phyloP scores from a whole-genome alignment of 2,113 vertebrate genomes.

The Petroica traversi region DNA sequence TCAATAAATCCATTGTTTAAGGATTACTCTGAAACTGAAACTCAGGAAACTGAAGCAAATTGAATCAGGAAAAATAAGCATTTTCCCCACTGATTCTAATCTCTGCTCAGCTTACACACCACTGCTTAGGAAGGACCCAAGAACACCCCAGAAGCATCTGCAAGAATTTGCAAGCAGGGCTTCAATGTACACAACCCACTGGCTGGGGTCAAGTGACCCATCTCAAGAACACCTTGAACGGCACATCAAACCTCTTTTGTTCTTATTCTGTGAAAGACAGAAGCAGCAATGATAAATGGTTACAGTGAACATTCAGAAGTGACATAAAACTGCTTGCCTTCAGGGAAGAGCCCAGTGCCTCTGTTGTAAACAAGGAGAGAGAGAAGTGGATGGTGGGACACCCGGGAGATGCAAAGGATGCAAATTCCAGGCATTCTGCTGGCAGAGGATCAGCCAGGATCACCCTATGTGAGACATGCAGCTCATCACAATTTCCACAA shows the following conservation, averaged over 20 bases:
- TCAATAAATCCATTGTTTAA: not conserved
- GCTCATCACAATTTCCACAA: not conserved
- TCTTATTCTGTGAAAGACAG: not conserved
- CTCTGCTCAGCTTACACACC: not conserved
- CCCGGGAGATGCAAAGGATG: not conserved
- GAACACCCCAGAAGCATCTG: not conserved
- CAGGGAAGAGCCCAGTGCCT: not conserved
- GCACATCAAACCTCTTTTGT: not conserved
- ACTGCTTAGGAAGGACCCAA: not conserved
- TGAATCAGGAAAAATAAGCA: not conserved
- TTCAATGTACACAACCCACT: not conserved
- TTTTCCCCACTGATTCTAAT: not conserved
- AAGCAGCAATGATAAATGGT: not conserved
- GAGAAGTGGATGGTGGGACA: not conserved
- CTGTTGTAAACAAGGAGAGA: not conserved
- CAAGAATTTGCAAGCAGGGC: not conserved
- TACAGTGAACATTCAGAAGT: not conserved
- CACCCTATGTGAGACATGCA: not conserved
- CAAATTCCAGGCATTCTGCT: not conserved
- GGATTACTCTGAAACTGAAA: not conserved
- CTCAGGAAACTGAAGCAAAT: not conserved
- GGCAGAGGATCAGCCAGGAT: not conserved
- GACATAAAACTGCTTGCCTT: not conserved
- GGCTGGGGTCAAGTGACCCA: not conserved
- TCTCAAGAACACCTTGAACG: not conserved